These are phyloP conservation scores for Zaprionus taronus DNA, from an alignment of 1,140 invertebrate species.

Conservation along the genomic window DNA sequence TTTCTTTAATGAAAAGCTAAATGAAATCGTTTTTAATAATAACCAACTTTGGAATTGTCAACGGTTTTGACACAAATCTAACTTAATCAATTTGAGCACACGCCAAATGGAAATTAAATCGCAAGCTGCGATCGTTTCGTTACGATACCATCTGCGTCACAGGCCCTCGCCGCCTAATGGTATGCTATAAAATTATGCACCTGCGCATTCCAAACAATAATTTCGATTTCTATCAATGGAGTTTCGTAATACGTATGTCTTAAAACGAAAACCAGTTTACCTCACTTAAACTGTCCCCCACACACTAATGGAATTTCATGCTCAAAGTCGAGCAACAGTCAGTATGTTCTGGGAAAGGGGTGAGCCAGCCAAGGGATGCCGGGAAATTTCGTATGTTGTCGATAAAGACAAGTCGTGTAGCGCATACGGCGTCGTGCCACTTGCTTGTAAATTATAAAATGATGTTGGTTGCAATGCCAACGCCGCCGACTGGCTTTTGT, in stretches of 20 bases:
- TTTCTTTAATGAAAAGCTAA: too few species aligned
- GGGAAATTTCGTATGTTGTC: slow-evolving; percentile 45
- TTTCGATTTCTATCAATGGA: slow-evolving; percentile 73
- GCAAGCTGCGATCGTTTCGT: background rate
- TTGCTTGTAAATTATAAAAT: slow-evolving; percentile 82
- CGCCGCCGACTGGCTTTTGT: slow-evolving; percentile 51
- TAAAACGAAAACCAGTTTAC: slow-evolving; percentile 29
- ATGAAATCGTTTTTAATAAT: too few species aligned
- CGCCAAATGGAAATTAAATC: slow-evolving; percentile 13
- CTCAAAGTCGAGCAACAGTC: slow-evolving; percentile 27
- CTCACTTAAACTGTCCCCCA: background rate
- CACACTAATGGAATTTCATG: slow-evolving; percentile 66
- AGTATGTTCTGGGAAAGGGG: background rate
- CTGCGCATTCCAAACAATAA: slow-evolving; percentile 35
- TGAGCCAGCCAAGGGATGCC: background rate
- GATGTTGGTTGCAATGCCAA: slow-evolving; percentile 72
- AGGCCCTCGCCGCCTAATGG: slow-evolving; percentile 11
- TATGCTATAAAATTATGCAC: slow-evolving; percentile 41
- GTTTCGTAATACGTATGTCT: slow-evolving; percentile 44
- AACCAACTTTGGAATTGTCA: background rate
- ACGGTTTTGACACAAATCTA: background rate
- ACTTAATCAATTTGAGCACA: slow-evolving; percentile 5
- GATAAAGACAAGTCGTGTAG: slow-evolving; percentile 75
- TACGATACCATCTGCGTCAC: background rate
- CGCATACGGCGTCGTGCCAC: slow-evolving; percentile 55